These are phyloP conservation scores for Psilopogon haemacephalus DNA, from an alignment of 2,113 vertebrate genomes.

Conservation along the genomic window DNA sequence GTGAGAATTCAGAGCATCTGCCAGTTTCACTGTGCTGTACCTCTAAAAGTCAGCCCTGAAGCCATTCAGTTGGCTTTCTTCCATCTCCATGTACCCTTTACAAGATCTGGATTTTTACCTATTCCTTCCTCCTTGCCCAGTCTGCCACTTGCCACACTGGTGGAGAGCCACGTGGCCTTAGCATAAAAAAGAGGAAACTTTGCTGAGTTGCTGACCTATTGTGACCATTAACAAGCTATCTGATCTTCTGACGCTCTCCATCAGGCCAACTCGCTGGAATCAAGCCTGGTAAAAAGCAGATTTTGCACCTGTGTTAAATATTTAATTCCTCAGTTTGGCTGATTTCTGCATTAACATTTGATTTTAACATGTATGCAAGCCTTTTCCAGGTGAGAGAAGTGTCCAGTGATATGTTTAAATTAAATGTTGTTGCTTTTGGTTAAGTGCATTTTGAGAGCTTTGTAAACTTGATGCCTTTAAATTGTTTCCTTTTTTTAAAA, in stretches of 20 bases:
- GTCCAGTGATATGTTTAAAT: neutral
- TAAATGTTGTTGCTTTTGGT: neutral
- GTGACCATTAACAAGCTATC: neutral
- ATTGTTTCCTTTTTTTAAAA: neutral
- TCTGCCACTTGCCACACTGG: neutral
- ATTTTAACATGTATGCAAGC: neutral
- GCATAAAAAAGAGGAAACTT: neutral
- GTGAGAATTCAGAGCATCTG: neutral
- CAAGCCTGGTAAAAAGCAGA: neutral
- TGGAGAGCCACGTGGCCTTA: neutral
- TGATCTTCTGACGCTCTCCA: neutral
- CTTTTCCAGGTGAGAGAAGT: neutral
- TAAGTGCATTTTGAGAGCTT: neutral
- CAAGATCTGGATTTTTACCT: neutral
- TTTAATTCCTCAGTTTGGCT: neutral
- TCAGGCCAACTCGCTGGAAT: neutral
- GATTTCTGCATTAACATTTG: constrained; percentile 6
- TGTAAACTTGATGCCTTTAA: neutral
- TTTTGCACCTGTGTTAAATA: neutral
- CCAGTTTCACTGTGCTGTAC: neutral
- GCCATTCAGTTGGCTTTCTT: neutral
- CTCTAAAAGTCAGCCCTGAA: neutral
- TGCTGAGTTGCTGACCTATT: neutral
- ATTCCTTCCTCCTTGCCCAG: neutral
- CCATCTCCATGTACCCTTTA: neutral